Evolutionary conservation across 2,797 vertebrate genomes (phyloP), one percentile per base, ranked within the genome.

Genomic region (Echiichthys vipera): DNA sequence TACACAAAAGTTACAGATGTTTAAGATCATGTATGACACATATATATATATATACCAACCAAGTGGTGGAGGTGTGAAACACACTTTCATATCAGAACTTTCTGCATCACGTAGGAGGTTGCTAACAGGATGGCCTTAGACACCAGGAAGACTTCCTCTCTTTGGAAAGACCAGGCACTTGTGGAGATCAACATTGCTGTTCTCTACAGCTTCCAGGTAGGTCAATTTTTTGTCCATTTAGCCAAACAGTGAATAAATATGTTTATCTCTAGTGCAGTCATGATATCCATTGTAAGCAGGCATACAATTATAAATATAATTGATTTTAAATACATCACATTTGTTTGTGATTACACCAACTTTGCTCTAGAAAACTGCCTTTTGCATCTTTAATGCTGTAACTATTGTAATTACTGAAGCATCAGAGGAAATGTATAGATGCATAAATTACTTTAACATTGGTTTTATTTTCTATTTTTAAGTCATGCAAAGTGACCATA

Each of bases 161-260:
- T 99, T 61, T 99, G 98, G 98, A 99, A 99, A 87, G 98, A 99
- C 91, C 95, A 98, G 88, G 96, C 98, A 0, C 87, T 99, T 82
- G 98, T 99, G 87, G 98, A 99, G 90, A 96, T 99, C 88, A 99
- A 99, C 88, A 98, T 99, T 1, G 97, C 98, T 0, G 97, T 99
- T 59, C 96, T 99, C 7, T 88, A 97, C 93, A 99, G 98, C 83
- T 99, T 96, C 88, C 98, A 99, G 97, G 98, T 99, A 82, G 10
- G n/a, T 17, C 36, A 39, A 39, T 15, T 50, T 17, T 7, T 3
- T 6, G 20, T 9, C n/a, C n/a, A n/a, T 56, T 25, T 4, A 11
- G 20, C 2, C 12, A 57, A 17, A 42, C 34, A 24, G 7, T 30
- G 13, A 3, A 10, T 13, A 36, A 51, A 58, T 13, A 22, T 65